Conservation (phyloP, 2,888 invertebrate species). For the Zaprionus obscuricornis region DNA sequence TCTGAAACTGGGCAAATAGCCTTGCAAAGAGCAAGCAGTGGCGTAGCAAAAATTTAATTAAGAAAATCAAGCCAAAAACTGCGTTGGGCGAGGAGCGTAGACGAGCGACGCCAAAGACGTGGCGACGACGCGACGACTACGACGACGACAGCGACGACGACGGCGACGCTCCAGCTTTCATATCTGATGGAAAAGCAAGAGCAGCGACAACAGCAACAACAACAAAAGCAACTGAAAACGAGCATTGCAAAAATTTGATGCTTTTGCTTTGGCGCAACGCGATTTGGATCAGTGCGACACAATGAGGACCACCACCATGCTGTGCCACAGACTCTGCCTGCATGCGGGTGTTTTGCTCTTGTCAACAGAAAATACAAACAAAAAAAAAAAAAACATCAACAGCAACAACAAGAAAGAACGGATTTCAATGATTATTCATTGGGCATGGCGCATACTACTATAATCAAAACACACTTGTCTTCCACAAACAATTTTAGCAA, state of each 20-base stretch:
- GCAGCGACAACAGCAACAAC: slow-evolving; percentile 58
- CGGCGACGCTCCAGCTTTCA: slow-evolving; percentile 76
- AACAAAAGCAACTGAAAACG: slow-evolving; percentile 61
- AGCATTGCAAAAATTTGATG: slow-evolving; percentile 75
- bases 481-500: slow-evolving; percentile 76
- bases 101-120: slow-evolving; percentile 51
- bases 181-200: slow-evolving; percentile 75
- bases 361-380: slow-evolving; percentile 43
- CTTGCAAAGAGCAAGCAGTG: slow-evolving; percentile 73
- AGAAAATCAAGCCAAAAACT: slow-evolving; percentile 77
- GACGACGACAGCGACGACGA: slow-evolving; percentile 44
- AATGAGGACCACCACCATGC: slow-evolving; percentile 74
- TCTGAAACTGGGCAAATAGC: slow-evolving; percentile 47
- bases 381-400: slow-evolving; percentile 16
- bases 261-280: slow-evolving; percentile 55
- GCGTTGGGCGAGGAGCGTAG: slow-evolving; percentile 66
- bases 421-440: slow-evolving; percentile 76
- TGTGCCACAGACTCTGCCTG: slow-evolving; percentile 39
- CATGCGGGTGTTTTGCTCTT: slow-evolving; percentile 62
- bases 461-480: slow-evolving; percentile 67
- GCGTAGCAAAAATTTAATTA: slow-evolving; percentile 79
- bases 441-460: slow-evolving; percentile 71
- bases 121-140: slow-evolving; percentile 31
- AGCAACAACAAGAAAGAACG: slow-evolving; percentile 33
- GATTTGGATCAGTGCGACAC: slow-evolving; percentile 74